Evolutionary conservation across 2,888 invertebrate genomes (phyloP).

Genomic region (Caradrina clavipalpis): DNA sequence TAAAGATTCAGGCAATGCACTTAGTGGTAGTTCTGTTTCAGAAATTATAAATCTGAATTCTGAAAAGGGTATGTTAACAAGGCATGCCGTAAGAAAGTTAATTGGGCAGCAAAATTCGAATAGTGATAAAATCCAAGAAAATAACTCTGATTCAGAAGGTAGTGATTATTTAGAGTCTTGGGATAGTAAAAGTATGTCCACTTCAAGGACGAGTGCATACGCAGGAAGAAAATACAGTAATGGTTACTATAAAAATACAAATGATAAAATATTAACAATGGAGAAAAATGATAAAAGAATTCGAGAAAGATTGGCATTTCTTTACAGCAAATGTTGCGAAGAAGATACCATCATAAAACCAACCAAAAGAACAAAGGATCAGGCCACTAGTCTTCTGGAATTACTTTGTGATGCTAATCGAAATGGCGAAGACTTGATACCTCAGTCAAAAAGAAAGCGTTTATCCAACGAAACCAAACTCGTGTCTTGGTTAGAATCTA

Average conservation of each 20-base stretch:
- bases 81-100: constrained; percentile 28
- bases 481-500: constrained; percentile 80
- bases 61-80: constrained; percentile 32
- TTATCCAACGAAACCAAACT: constrained; percentile 71
- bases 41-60: constrained; percentile 3
- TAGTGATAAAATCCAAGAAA: constrained; percentile 1
- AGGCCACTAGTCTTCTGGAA: constrained; percentile 25
- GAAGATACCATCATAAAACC: constrained; percentile 19
- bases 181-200: constrained; percentile 38
- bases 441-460: constrained; percentile 50
- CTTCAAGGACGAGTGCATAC: constrained; percentile 76
- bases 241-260: constrained; percentile 75
- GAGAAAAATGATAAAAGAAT: constrained; percentile 80
- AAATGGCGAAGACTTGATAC: constrained; percentile 6
- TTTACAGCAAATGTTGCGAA: constrained; percentile 26
- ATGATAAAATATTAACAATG: constrained; percentile 79
- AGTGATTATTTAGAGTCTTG: constrained; percentile 27
- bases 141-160: constrained; percentile 31
- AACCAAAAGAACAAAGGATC: constrained; percentile 15
- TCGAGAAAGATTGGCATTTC: constrained; percentile 70
- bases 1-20: neutral
- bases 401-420: constrained; percentile 38
- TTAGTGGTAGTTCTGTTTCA: neutral
- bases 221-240: constrained; percentile 75
- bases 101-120: constrained; percentile 1